phyloP scores from a whole-genome alignment of 2,888 invertebrate species.

The Lasioglossum lativentre region DNA sequence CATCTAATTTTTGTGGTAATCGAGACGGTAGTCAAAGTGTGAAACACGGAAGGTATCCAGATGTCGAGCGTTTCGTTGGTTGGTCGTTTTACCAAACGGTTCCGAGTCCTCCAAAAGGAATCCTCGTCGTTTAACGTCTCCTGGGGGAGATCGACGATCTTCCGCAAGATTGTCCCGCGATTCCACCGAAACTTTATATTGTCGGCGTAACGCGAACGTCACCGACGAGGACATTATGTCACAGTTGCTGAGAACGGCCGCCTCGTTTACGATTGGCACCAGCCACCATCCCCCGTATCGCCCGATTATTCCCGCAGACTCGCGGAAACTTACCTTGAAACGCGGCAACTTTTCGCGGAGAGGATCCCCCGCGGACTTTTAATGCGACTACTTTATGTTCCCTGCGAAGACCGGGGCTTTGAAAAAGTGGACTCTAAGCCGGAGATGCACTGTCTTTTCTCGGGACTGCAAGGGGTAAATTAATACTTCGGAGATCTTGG shows the following conservation, averaged over 20 bases:
- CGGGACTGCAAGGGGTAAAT: not conserved
- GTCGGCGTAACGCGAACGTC: slow-evolving; percentile 41
- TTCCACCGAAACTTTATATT: slow-evolving; percentile 36
- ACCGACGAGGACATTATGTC: slow-evolving; percentile 54
- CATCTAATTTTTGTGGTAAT: not conserved
- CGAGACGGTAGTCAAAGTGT: not conserved
- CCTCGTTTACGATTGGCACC: slow-evolving; percentile 62
- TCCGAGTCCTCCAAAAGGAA: not conserved
- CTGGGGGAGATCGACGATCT: slow-evolving; percentile 23
- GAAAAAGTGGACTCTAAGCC: not conserved
- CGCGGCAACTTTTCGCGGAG: slow-evolving; percentile 47
- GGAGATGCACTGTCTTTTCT: not conserved
- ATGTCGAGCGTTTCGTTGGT: slow-evolving; percentile 1
- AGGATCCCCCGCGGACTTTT: slow-evolving; percentile 45
- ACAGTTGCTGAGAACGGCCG: slow-evolving; percentile 67
- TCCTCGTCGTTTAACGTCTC: not conserved
- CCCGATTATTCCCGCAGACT: slow-evolving; percentile 53
- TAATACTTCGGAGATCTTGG: not conserved
- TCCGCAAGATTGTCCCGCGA: not conserved
- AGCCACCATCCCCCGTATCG: slow-evolving; percentile 36
- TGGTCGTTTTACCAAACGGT: not conserved
- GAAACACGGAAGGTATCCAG: not conserved
- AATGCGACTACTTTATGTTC: slow-evolving; percentile 14
- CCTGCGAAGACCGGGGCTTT: not conserved
- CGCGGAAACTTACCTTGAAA: slow-evolving; percentile 28